Evolutionary conservation across 2,888 invertebrate species (phyloP).

Genomic region (Pheosia gnoma): DNA sequence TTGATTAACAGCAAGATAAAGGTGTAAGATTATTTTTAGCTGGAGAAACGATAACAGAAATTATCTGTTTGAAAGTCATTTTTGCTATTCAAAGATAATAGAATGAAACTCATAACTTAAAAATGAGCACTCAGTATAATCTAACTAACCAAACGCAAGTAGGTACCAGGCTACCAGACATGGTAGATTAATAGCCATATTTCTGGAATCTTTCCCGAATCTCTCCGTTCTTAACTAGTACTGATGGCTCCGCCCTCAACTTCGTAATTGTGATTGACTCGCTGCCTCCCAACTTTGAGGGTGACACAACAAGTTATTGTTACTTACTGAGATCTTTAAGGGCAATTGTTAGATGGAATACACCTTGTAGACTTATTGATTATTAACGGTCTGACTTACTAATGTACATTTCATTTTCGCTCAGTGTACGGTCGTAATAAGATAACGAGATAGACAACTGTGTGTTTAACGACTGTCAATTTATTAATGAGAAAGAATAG

Average conservation of each 20-base stretch:
- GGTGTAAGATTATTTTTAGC: constrained; percentile 1
- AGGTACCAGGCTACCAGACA: neutral
- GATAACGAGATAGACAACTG: no score
- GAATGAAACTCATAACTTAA: no score
- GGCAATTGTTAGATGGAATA: constrained; percentile 12
- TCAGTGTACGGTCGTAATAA: no score
- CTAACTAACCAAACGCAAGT: no score
- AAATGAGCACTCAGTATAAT: no score
- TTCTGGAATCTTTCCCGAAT: constrained; percentile 5
- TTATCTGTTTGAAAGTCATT: neutral
- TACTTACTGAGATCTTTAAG: constrained; percentile 28
- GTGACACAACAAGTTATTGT: constrained; percentile 20
- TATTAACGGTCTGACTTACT: no score
- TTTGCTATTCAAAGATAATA: no score
- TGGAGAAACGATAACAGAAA: neutral
- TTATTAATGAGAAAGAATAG: neutral
- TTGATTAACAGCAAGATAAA: constrained; percentile 12
- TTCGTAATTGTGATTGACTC: constrained; percentile 36
- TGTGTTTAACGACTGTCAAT: no score
- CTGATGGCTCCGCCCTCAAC: constrained; percentile 27
- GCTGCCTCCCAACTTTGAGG: constrained; percentile 7
- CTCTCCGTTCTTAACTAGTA: constrained; percentile 21
- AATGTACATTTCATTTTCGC: no score
- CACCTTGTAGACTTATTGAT: neutral
- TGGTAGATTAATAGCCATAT: neutral